These are phyloP conservation scores for Diplodus sargus DNA, from an alignment of 2,797 vertebrate species.

Conservation along the genomic window DNA sequence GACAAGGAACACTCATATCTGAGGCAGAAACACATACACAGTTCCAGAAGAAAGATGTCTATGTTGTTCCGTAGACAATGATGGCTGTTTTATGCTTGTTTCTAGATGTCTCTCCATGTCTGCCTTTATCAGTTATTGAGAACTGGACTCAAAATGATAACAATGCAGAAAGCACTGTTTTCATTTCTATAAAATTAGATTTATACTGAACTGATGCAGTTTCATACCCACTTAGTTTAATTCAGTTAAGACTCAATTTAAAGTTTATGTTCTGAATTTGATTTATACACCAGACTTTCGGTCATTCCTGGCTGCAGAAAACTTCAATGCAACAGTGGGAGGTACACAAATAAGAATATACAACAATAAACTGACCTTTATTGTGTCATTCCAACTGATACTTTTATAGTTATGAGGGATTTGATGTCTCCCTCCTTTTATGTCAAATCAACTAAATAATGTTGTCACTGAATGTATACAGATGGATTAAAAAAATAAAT, in stretches of 20 bases:
- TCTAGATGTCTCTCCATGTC: not conserved
- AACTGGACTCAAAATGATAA: not conserved
- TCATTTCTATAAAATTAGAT: not conserved
- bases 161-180: not conserved
- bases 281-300: not conserved
- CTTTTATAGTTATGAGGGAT: not conserved
- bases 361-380: not conserved
- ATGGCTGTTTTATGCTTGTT: not conserved
- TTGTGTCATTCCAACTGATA: not conserved
- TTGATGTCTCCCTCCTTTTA: not conserved
- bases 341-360: not conserved
- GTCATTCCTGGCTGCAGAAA: not conserved
- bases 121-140: not conserved
- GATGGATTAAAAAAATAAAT: not conserved
- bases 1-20: not conserved
- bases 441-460: not conserved
- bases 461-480: not conserved
- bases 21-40: not conserved
- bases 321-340: not conserved
- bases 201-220: not conserved
- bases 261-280: not conserved
- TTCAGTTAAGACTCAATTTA: not conserved
- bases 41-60: conserved; percentile 3
- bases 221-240: not conserved
- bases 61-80: not conserved